Base-by-base conservation (phyloP, 2,888 invertebrate species). In the Tetragonisca angustula region DNA sequence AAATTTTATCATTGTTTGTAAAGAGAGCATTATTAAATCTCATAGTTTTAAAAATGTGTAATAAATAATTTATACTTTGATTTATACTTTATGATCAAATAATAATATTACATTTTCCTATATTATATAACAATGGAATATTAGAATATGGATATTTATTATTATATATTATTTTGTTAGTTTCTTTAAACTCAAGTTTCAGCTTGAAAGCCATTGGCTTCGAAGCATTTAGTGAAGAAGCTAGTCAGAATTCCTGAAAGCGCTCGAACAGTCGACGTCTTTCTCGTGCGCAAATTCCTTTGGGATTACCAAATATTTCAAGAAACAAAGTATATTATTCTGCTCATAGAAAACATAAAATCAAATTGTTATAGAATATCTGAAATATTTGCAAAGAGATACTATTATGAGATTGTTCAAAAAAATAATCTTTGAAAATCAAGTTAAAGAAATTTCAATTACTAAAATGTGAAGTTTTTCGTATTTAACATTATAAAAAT, bases 261-360 rank as follows among this genome's bases (percentile, higher is more conserved):
- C n/a, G 59, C 19, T 54, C 43, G 36, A 76, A 76, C 69, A 62
- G 24, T 70, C 69, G 43, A 70, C n/a, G 52, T 70, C 36, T 77
- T 54, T 32, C 36, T 52, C 11, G 19, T 52, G 43, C 72, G 17
- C 24, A 78, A 78, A 78, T 78, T 78, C 78, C 78, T 78, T 59
- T 50, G 67, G 67, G 78, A 78, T 78, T 78, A 73, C 67, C 67
- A 43, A 78, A 75, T 78, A 78, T 72, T 59, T 78, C 72, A 52
- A 78, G 73, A 78, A 78, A 73, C 78, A 78, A 78, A 73, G 59
- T 78, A 67, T 73, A 67, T 72, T 78, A 59, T 72, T 61, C n/a
- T 32, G 49, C 24, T 36, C 64, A 62, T 61, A 27, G 21, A 49
- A 59, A 54, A 21, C 24, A 17, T 43, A 43, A 19, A 61, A 43